These are phyloP conservation scores for Ladona fulva DNA, from an alignment of 1,140 invertebrate species.

Conservation along the genomic window DNA sequence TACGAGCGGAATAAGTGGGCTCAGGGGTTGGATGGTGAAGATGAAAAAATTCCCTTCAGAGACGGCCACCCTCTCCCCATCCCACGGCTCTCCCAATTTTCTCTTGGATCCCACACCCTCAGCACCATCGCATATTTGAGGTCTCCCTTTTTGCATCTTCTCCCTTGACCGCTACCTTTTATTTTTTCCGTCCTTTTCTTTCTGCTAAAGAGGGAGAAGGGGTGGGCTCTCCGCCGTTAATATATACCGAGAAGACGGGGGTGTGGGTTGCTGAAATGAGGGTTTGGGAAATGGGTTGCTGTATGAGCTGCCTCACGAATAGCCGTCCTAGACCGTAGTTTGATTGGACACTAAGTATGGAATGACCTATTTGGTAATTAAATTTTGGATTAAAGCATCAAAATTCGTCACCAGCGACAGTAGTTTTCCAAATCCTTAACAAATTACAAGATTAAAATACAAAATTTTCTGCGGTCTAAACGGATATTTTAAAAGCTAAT, in stretches of 20 bases:
- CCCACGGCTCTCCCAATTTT: too few species aligned
- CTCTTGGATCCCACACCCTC: not conserved
- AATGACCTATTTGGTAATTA: too few species aligned
- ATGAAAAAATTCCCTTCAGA: not conserved
- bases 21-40: not conserved
- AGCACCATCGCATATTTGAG: not conserved
- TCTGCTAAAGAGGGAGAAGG: not conserved
- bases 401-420: too few species aligned
- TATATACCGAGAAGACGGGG: not conserved
- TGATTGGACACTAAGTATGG: too few species aligned
- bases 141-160: not conserved
- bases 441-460: too few species aligned
- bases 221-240: not conserved
- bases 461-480: too few species aligned
- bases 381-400: too few species aligned
- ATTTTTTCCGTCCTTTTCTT: not conserved
- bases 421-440: too few species aligned
- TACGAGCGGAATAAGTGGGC: not conserved
- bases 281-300: not conserved
- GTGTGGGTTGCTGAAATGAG: not conserved
- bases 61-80: not conserved
- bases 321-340: too few species aligned
- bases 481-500: too few species aligned
- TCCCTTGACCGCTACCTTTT: not conserved
- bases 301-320: too few species aligned